Base-by-base conservation (phyloP, 2,797 vertebrate species). In the Urophycis tenuis region DNA sequence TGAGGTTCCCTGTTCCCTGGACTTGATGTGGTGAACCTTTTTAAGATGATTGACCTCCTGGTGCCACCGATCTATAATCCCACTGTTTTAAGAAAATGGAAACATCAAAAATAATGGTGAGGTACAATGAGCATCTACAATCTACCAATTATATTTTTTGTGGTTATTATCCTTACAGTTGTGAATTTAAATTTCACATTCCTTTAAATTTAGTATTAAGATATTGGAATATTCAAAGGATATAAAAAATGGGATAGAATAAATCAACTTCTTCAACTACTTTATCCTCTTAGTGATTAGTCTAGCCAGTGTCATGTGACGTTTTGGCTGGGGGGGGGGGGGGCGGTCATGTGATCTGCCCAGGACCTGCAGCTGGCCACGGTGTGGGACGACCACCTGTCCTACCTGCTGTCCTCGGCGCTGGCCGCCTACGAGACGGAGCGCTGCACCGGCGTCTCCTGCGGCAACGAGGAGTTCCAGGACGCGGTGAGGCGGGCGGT, bases 401-500 rank as follows among this genome's bases (percentile, higher is more conserved):
- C 95, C 78, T 99, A 99, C 82, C 91, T 99, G 83, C 90, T 99
- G 80, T 98, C 97, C 67, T 95, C 96, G 0, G 96, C 98, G 0
- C 85, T 99, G 86, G 93, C 95, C 14, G 95, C 96, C 30, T 99
- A 99, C 49, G 98, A 99, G 90, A 93, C 95, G 1, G 97, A 99
- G 84, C 95, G 96, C 70, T 93, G 94, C 34, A 95, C 94, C 0
- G 92, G 96, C 6, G 86, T 98, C 80, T 96, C 96, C 75, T 95
- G 95, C 29, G 98, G 96, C 80, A 98, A 98, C 30, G 97, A 98
- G 82, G 97, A 99, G 88, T 99, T 99, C 88, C 97, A 99, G 83
- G 98, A 99, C 71, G 95, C 96, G 0, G 92, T 99, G 73, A 93
- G 95, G 86, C 94, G 96, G 87, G 96, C 95, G 0, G 96, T 99